These are phyloP conservation scores for Labrus mixtus DNA, from an alignment of 2,113 vertebrate genomes.

Conservation along the genomic window DNA sequence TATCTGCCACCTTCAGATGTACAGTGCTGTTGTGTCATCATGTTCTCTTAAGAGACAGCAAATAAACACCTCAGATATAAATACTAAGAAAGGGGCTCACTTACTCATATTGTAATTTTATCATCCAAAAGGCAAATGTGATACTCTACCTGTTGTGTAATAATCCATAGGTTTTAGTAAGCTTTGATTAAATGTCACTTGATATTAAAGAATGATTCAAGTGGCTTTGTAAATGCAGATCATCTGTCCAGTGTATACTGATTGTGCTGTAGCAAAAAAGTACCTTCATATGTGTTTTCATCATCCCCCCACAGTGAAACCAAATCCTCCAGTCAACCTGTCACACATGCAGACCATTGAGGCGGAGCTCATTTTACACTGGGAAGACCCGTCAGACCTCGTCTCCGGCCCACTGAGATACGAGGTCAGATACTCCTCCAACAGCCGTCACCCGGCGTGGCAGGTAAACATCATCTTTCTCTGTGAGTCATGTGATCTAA, in stretches of 20 bases:
- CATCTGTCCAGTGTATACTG: too few relatives aligned
- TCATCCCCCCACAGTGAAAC: constrained; percentile 85
- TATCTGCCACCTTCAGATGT: not conserved
- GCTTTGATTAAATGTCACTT: not conserved
- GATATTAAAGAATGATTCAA: constrained; percentile 9
- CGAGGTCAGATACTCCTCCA: constrained; percentile 86
- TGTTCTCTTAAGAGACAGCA: not conserved
- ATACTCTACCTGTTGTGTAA: not conserved
- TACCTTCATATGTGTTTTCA: too few relatives aligned
- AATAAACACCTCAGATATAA: not conserved
- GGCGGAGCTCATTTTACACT: constrained; percentile 85
- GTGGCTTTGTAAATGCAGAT: not conserved
- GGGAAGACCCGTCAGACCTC: constrained; percentile 75
- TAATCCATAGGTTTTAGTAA: constrained; percentile 12
- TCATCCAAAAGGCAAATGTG: not conserved
- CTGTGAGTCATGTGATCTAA: not conserved
- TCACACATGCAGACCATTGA: constrained; percentile 84
- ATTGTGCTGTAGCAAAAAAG: not conserved
- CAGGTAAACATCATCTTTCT: constrained; percentile 60
- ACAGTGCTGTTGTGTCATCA: not conserved
- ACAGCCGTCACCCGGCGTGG: constrained; percentile 61
- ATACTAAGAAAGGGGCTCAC: not conserved
- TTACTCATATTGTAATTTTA: not conserved
- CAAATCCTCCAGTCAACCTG: constrained; percentile 86
- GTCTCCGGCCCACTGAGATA: constrained; percentile 77